Conservation (phyloP, 2,113 vertebrate genomes). For the Amphiprion ocellaris region DNA sequence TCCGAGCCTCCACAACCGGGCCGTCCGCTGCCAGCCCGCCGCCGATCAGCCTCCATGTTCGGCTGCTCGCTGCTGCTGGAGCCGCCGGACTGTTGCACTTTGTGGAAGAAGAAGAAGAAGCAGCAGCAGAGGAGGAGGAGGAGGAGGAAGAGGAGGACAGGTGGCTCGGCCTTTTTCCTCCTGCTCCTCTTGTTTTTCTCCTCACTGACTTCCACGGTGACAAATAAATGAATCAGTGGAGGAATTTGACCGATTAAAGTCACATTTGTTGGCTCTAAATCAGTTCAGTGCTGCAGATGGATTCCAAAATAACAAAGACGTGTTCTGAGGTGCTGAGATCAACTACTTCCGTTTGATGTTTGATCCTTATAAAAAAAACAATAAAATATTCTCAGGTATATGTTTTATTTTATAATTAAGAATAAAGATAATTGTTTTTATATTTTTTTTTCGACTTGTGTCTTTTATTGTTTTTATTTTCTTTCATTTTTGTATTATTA, state of each 20-base stretch:
- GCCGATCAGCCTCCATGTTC: slow-evolving; percentile 31
- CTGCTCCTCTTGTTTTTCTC: background rate
- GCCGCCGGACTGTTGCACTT: slow-evolving; percentile 51
- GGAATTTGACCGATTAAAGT: background rate
- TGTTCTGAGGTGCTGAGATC: no score
- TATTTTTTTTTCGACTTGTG: no score
- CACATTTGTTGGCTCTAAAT: no score
- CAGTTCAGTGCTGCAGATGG: no score
- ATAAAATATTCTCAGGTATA: no score
- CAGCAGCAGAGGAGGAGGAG: slow-evolving; percentile 2
- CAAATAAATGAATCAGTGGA: background rate
- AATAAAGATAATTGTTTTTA: no score
- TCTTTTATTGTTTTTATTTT: no score
- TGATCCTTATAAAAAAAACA: no score
- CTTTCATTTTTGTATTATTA: no score
- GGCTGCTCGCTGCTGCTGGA: slow-evolving; percentile 32
- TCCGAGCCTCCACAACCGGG: slow-evolving; percentile 2
- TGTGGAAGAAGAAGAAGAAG: slow-evolving; percentile 22
- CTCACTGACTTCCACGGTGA: background rate
- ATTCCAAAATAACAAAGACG: no score
- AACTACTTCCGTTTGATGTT: no score
- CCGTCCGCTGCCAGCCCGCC: slow-evolving; percentile 20
- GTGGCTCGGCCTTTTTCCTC: slow-evolving; percentile 44
- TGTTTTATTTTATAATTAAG: no score
- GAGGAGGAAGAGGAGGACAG: slow-evolving; percentile 18